Percentiles rank a stretch among this genome's conserved stretches.
Evolutionary conservation across 2,113 vertebrate genomes (phyloP).

Genomic region (Peromyscus californicus): DNA sequence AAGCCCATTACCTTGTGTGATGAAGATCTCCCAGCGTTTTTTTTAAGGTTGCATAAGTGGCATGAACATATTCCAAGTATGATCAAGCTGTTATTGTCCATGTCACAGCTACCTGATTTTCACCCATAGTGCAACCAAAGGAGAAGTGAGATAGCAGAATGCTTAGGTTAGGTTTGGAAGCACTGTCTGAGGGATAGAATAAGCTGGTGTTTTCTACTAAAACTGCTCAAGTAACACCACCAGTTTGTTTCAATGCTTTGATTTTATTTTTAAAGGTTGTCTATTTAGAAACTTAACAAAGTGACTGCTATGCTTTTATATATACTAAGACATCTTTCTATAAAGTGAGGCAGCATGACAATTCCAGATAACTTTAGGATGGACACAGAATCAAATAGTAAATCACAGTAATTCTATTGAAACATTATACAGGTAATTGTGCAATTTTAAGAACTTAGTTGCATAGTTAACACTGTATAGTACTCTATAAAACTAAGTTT

Average conservation of each 20-base stretch:
- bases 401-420: conserved; percentile 37
- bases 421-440: conserved; percentile 47
- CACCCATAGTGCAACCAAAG: not conserved
- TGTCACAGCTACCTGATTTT: not conserved
- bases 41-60: not conserved
- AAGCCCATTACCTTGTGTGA: conserved; percentile 4
- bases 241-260: conserved; percentile 42
- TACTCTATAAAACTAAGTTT: conserved; percentile 21
- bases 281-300: conserved; percentile 51
- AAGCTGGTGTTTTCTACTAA: not conserved
- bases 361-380: conserved; percentile 32
- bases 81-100: not conserved
- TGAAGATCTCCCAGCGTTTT: not conserved
- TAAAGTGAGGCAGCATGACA: conserved; percentile 47
- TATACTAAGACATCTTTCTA: conserved; percentile 14
- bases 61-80: not conserved
- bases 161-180: not conserved
- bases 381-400: not conserved
- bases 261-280: conserved; percentile 61
- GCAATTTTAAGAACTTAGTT: conserved; percentile 50
- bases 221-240: conserved; percentile 5
- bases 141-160: not conserved
- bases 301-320: conserved; percentile 10
- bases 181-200: not conserved
- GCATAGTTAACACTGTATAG: conserved; percentile 67